Evolutionary conservation across 2,797 vertebrate species (phyloP).

Genomic region (Channa striata): DNA sequence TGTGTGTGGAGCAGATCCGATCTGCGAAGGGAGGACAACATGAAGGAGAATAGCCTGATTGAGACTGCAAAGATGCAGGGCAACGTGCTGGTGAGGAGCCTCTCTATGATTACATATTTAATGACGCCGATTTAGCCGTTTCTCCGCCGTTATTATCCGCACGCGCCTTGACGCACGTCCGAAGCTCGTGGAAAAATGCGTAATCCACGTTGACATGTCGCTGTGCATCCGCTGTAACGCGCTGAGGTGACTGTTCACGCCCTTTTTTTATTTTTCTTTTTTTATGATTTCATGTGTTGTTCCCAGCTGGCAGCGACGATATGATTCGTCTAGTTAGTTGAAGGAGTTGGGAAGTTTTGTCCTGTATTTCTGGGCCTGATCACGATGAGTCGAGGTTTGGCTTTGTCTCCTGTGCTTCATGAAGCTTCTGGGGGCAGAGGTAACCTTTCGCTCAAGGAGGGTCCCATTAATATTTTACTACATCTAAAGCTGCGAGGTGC

Average conservation of each 20-base stretch:
- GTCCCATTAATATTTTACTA: constrained; percentile 79
- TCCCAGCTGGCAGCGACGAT: background rate
- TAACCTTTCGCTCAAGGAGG: constrained; percentile 75
- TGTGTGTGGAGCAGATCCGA: constrained; percentile 14
- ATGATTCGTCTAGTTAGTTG: background rate
- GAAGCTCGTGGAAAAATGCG: background rate
- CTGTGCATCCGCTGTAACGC: background rate
- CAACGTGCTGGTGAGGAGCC: constrained; percentile 85
- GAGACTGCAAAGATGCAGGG: constrained; percentile 98
- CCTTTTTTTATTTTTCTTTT: constrained; percentile 12
- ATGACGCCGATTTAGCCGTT: constrained; percentile 29
- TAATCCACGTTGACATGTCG: background rate
- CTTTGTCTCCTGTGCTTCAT: constrained; percentile 30
- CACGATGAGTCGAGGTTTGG: constrained; percentile 46
- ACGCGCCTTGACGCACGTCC: constrained; percentile 45
- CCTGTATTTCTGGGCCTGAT: constrained; percentile 30
- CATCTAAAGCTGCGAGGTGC: constrained; percentile 70
- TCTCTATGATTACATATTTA: constrained; percentile 2
- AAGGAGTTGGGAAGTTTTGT: constrained; percentile 71
- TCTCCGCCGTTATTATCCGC: background rate
- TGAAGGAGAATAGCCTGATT: constrained; percentile 97
- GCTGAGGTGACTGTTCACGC: constrained; percentile 40
- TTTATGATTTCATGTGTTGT: constrained; percentile 20
- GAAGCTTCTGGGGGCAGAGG: constrained; percentile 56
- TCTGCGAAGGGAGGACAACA: constrained; percentile 63